Conservation (phyloP, 2,888 invertebrate species). For the Selenia dentaria region DNA sequence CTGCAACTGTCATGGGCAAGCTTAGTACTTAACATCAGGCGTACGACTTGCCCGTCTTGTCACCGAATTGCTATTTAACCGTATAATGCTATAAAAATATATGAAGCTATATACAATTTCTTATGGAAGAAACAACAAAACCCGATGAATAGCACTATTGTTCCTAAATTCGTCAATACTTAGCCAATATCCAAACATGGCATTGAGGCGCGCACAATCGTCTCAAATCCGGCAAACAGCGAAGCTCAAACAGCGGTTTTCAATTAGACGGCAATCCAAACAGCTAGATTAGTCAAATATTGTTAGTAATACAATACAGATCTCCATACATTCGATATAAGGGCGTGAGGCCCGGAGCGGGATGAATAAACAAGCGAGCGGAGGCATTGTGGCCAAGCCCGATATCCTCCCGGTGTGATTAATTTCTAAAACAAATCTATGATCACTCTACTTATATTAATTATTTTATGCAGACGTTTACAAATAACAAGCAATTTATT, state of each 20-base stretch:
- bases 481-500: too few species aligned
- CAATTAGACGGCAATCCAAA: constrained; percentile 68
- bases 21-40: too few species aligned
- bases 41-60: too few species aligned
- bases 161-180: constrained; percentile 21
- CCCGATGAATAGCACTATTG: constrained; percentile 7
- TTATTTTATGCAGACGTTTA: too few species aligned
- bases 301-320: constrained; percentile 71
- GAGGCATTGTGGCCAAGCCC: constrained; percentile 25
- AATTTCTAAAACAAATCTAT: constrained; percentile 9
- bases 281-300: constrained; percentile 72
- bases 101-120: too few species aligned
- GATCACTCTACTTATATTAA: background rate
- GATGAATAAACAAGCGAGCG: constrained; percentile 36
- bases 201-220: constrained; percentile 31
- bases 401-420: constrained; percentile 13
- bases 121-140: background rate
- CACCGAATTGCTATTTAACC: too few species aligned
- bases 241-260: constrained; percentile 42
- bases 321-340: constrained; percentile 70
- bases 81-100: too few species aligned
- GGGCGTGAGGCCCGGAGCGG: constrained; percentile 40
- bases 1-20: too few species aligned
- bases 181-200: constrained; percentile 27
- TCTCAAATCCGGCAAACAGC: constrained; percentile 33